phyloP scores from a whole-genome alignment of 2,888 invertebrate species.

The Latrodectus elegans region DNA sequence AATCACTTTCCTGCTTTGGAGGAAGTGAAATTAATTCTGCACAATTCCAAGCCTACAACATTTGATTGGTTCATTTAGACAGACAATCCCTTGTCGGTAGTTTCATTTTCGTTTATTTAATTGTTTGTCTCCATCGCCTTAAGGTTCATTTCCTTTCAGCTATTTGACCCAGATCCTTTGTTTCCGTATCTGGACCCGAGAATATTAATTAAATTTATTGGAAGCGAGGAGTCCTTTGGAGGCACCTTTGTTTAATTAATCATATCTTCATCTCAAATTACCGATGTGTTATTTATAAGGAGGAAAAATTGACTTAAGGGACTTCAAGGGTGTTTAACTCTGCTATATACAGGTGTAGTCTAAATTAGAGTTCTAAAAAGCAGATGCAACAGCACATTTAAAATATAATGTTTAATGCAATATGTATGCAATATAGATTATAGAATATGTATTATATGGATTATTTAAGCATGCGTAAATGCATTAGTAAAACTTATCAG shows the following conservation, averaged over 20 bases:
- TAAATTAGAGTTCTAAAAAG: neutral
- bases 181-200: conserved; percentile 9
- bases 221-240: neutral
- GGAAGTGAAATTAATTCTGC: conserved; percentile 27
- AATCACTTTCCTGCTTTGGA: conserved; percentile 14
- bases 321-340: neutral
- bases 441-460: too few relatives aligned
- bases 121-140: conserved; percentile 34
- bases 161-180: conserved; percentile 54
- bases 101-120: conserved; percentile 48
- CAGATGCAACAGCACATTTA: too few relatives aligned
- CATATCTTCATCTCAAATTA: conserved; percentile 4
- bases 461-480: too few relatives aligned
- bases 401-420: too few relatives aligned
- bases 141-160: conserved; percentile 34
- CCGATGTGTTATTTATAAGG: conserved; percentile 3
- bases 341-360: neutral
- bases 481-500: too few relatives aligned
- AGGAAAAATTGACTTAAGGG: conserved; percentile 2
- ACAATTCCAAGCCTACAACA: conserved; percentile 17
- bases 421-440: too few relatives aligned
- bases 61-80: conserved; percentile 38
- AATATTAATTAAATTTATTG: conserved; percentile 40
- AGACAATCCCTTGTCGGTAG: conserved; percentile 19
- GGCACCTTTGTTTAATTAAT: conserved; percentile 19